Base-by-base conservation (phyloP, 1,140 invertebrate species). In the Neodiprion lecontei region DNA sequence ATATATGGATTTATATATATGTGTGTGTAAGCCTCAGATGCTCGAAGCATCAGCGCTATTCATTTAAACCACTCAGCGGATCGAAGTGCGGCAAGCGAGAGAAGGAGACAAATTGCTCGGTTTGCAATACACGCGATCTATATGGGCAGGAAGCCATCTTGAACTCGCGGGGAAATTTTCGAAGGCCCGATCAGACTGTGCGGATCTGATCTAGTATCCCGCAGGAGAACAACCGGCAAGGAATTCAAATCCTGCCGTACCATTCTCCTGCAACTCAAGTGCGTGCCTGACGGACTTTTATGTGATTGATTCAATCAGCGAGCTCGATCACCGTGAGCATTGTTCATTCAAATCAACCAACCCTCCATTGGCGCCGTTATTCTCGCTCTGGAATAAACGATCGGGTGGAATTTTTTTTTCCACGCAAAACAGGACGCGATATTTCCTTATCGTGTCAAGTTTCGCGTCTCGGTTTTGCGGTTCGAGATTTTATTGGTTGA, bases 301-400 rank as follows among this genome's bases (percentile, higher is more conserved):
- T 69, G 67, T 47, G 67, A 69, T 69, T 69, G 67, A 69, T 69
- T 69, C 67, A 69, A 69, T 69, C 40, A 69, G 21, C 67, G 67
- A 8, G n/a, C 53, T 17, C 53, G 61, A 65, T 65, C 17, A 47
- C 40, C 10, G 67, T 69, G 40, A 69, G 67, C 67, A 69, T 69
- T 69, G 40, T 69, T 69, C 67, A 69, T 69, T 69, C 67, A 69
- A 69, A 69, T 69, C 21, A 17, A 40, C 53, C 5, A 61, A 61
- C 28, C 67, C 17, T 14, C 61, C 67, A 69, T 69, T 69, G 67
- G 67, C 21, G 67, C 17, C 10, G 61, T 14, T 14, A 65, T 65
- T 65, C 7, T 4, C 17, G 0, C 17, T 65, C 61, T 65, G 12
- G 12, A 17, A 65, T 1, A 7, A 1, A 14, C 61, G 61, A 17